These are phyloP conservation scores for Gorsachius goisagi DNA, from an alignment of 2,113 vertebrate species.

Conservation along the genomic window DNA sequence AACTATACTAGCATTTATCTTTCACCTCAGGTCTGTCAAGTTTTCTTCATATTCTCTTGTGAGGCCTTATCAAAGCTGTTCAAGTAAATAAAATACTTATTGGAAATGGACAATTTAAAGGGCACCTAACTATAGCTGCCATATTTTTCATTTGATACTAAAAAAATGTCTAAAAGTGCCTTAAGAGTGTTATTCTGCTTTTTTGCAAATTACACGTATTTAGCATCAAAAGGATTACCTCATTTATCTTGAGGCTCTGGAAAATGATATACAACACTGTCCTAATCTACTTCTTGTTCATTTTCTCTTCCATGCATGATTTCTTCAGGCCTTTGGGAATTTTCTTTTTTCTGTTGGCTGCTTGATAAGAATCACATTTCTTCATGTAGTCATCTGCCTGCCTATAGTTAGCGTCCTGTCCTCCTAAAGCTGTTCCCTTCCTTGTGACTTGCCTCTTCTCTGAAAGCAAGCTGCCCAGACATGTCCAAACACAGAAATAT, in stretches of 20 bases:
- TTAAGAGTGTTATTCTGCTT: neutral
- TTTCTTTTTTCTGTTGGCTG: neutral
- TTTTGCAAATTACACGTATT: neutral
- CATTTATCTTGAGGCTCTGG: neutral
- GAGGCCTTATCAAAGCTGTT: neutral
- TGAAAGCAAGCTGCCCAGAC: neutral
- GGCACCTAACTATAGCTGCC: neutral
- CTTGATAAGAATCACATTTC: neutral
- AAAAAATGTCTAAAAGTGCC: neutral
- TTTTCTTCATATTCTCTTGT: neutral
- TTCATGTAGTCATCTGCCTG: neutral
- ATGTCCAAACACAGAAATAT: neutral
- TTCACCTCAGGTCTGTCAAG: neutral
- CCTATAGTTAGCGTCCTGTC: neutral
- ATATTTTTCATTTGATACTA: neutral
- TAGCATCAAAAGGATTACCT: slow-evolving; percentile 3
- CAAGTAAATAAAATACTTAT: neutral
- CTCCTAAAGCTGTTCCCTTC: neutral
- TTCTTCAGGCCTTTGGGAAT: neutral
- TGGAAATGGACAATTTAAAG: neutral
- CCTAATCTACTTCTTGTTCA: neutral
- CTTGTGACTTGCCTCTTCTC: neutral
- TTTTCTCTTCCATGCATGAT: neutral
- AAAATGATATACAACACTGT: neutral
- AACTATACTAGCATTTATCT: neutral